Base-by-base conservation (phyloP, 1,140 invertebrate genomes). In the Papilio machaon region DNA sequence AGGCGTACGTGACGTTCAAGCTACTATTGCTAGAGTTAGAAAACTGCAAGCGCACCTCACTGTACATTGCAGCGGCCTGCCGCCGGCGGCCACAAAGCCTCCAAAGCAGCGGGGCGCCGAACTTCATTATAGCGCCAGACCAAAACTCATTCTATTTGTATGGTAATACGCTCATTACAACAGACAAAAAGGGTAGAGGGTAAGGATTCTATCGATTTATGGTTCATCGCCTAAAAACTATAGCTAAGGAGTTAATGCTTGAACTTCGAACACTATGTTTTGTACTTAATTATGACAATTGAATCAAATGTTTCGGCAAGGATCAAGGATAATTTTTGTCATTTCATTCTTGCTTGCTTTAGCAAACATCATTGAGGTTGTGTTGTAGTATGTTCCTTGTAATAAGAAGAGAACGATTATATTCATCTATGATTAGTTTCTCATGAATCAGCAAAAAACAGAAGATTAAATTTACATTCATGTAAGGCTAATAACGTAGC, bases 111-210 rank as follows among this genome's bases (percentile, higher is more conserved):
- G 90, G 92, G 92, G 88, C 82, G 90, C 88, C 89, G 49, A 54
- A 85, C 89, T 89, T 90, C 92, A 92, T 94, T 91, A 94, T 91
- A 90, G 86, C 86, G 83, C 80, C 85, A 86, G 79, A 82, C 88
- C 82, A 84, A 90, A 60, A 89, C 88, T 87, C 86, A 87, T 90
- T 89, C 91, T 92, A 92, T 94, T 92, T 92, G 91, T 94, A 94
- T 94, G 92, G 87, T 92, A 94, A 94, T 94, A 83, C 82, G 85
- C 92, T 94, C 92, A 92, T 94, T 94, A 92, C 90, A 83, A 86
- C 77, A 91, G 89, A 91, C 91, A 91, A 93, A 92, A 93, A 91
- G 89, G 86, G 90, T 89, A 83, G 83, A 87, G 83, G 84, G 87
- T 88, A 85, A 82, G 85, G 82, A 86, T 19, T 86, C 85, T 85